Evolutionary conservation across 1,140 invertebrate genomes (phyloP), one percentile per base, ranked within the genome.

Genomic region (Calephelis nemesis): DNA sequence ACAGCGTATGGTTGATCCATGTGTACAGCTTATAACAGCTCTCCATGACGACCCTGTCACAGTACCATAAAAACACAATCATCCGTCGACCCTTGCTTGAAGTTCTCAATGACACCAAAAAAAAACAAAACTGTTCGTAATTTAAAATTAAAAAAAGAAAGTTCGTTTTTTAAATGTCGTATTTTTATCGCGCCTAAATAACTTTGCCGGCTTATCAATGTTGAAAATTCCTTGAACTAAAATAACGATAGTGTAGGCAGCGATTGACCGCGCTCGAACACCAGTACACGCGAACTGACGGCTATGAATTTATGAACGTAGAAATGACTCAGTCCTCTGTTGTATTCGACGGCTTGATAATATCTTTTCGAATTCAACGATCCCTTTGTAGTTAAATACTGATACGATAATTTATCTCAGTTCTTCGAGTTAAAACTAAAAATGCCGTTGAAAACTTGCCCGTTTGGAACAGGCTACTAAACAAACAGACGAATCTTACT

Each of bases 21-120:
- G 84, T 87, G 79, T 90, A 91, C 40, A 91, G 65, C 73, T 90
- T 91, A 73, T 90, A 85, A 71, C 88, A 91, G 75, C 83, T 90
- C 70, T 91, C 87, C 88, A 91, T 91, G 48, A 81, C 77, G 72
- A 79, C 75, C 69, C 73, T 74, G 63, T 84, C 79, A 68, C 78
- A 71, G 66, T 82, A 79, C 82, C 85, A 85, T 77, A 83, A 71
- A 77, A 88, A 76, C 69, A 85, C 82, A 86, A 82, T 88, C 88
- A 89, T 90, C 75, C 82, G 84, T 82, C 81, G 81, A 78, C 73
- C 73, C 81, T 77, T 77, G 69, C 79, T 74, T 30, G 70, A 69
- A 71, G 15, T 54, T 19, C 52, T 13, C 8, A 30, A 54, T 54
- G 19, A 11, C 52, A 58, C 19, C 52, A 30, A 58, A 58, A 58